Base-by-base conservation (phyloP, 2,113 vertebrate species). In the Petroica traversi region DNA sequence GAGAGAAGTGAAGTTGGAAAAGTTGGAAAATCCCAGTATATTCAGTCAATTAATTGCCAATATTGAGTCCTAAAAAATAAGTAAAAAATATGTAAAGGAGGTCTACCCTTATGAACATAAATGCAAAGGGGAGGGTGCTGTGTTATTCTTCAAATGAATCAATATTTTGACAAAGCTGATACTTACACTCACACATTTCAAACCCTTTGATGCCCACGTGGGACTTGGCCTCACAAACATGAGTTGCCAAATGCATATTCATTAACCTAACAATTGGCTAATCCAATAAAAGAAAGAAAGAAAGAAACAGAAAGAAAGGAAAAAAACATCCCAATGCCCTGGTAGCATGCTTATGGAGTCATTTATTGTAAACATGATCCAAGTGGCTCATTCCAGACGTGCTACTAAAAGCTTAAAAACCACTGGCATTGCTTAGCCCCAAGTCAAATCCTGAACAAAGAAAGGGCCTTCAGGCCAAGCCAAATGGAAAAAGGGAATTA, bases 81-180 rank as follows among this genome's bases (percentile, higher is more conserved):
- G 33, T 26, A 6, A 71, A 93, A 89, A 75, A 33, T n/a, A 64
- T 4, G 6, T 59, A 75, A 88, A 63, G 36, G 8, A 54, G 48
- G 48, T 43, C 78, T 77, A n/a, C 77, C 76, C 71, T 92, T 59
- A 28, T 9, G 22, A 74, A 71, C 33, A 23, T 77, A 34, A 29
- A n/a, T 6, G 5, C 62, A 48, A 58, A 36, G 33, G n/a, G 59
- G 34, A 86, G 45, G 34, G 16, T 6, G 8, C 58, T 79, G 45
- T 49, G 78, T 87, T 97, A 43, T 83, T 62, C 91, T 88, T 77
- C 74, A 95, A 96, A 93, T 68, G 95, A 94, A 97, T 98, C 97
- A 96, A 97, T 98, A 95, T 98, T 98, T 98, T 98, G 97, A 98
- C 96, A 98, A 96, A 96, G 80, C 76, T 46, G 68, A 94, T 97